phyloP scores from a whole-genome alignment of 2,888 invertebrate genomes.

The Drosophila subquinaria region DNA sequence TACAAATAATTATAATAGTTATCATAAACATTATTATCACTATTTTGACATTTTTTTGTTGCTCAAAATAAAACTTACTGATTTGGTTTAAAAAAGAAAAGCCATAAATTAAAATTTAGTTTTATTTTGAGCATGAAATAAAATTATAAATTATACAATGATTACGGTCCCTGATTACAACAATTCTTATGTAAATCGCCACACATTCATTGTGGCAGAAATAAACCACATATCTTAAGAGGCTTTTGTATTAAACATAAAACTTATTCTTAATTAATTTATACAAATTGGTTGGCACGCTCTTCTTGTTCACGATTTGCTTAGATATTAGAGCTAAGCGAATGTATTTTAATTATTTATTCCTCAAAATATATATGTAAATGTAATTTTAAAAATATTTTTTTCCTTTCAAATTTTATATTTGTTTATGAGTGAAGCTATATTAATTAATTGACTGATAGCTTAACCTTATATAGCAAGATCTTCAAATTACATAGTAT shows the following conservation, averaged over 20 bases:
- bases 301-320: slow-evolving; percentile 51
- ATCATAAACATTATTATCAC: no score
- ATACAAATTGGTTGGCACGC: slow-evolving; percentile 51
- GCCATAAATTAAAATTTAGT: no score
- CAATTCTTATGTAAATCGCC: slow-evolving; percentile 40
- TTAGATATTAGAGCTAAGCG: slow-evolving; percentile 36
- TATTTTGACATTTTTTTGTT: no score
- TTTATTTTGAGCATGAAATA: no score
- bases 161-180: not conserved
- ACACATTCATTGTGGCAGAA: slow-evolving; percentile 29
- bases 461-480: slow-evolving; percentile 80
- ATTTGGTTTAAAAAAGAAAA: no score
- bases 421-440: slow-evolving; percentile 63
- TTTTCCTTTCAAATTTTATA: slow-evolving; percentile 17
- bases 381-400: slow-evolving; percentile 4
- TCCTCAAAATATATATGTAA: slow-evolving; percentile 17
- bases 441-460: slow-evolving; percentile 84
- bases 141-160: no score
- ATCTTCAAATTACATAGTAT: slow-evolving; percentile 62
- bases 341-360: slow-evolving; percentile 53
- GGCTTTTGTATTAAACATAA: slow-evolving; percentile 78
- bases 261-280: slow-evolving; percentile 56
- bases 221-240: slow-evolving; percentile 80
- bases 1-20: no score
- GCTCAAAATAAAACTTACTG: no score